Base-by-base conservation (phyloP, 2,113 vertebrate genomes). In the Stomatorhinus ivindoensis region DNA sequence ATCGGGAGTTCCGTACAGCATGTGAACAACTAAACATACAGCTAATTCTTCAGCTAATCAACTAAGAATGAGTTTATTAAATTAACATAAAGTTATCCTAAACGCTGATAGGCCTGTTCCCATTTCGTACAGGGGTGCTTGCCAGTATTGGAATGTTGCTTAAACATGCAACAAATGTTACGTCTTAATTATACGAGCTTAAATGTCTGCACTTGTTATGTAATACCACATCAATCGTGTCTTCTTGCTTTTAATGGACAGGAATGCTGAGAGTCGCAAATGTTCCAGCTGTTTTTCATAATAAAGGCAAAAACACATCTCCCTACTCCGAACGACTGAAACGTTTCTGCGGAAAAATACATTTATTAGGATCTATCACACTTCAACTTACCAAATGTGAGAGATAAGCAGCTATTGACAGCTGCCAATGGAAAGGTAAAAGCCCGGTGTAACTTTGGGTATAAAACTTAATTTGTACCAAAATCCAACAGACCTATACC, bases 171-270 rank as follows among this genome's bases (percentile, higher is more conserved):
- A 27, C 61, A 80, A 76, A 76, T 42, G 35, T 80, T 80, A 42
- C 73, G 13, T 80, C 73, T 80, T 80, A 42, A 35, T 42, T 80
- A 4, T 42, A 42, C 35, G 35, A 80, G 35, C 15, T 80, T 80
- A 42, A 80, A 42, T 80, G 47, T 86, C 42, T 48, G 19, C 86
- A 87, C 84, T 50, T 90, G 89, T 55, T 86, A 13, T 48, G 83
- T 50, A 9, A 48, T 42, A 48, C 44, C 42, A 86, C 17, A 48
- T 27, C 24, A 48, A 47, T 48, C 47, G 83, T 50, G n/a, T 50
- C 6, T 47, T 47, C 83, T 86, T 39, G 31, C 4, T 39, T 69
- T 69, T 31, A 69, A 31, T 69, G 61, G 61, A 31, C 27, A 69
- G 61, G 61, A 69, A 69, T 69, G n/a, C 61, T 69, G 61, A 69